Conservation (phyloP, 92 coral and sea anemone species). For the Porites lobata region DNA sequence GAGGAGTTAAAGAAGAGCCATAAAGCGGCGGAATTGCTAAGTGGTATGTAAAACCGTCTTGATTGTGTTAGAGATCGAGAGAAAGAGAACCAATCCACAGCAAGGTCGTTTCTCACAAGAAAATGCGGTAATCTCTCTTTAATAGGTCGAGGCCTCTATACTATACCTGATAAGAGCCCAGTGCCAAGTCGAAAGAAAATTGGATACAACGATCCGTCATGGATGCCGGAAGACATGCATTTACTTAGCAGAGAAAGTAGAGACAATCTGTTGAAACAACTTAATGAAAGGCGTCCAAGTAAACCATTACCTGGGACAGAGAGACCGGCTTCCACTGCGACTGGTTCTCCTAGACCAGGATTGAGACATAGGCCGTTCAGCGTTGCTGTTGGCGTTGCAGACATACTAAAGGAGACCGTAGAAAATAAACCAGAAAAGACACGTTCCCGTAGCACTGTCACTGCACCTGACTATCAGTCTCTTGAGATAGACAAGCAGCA, state of each 20-base stretch:
- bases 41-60: conserved; percentile 10
- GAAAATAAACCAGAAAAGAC: not conserved
- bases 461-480: not conserved
- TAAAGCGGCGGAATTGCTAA: conserved; percentile 24
- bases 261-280: not conserved
- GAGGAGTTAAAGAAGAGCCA: conserved; percentile 24
- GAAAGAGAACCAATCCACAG: too few relatives aligned
- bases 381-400: conserved; percentile 25
- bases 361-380: conserved; percentile 27
- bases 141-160: conserved; percentile 30
- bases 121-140: not conserved
- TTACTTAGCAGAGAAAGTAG: conserved; percentile 23
- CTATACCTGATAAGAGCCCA: conserved; percentile 20
- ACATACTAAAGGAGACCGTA: not conserved
- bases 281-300: conserved; percentile 21
- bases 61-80: not conserved
- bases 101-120: too few relatives aligned
- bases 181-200: not conserved
- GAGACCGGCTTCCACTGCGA: not conserved
- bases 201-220: not conserved
- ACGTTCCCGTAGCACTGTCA: not conserved
- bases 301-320: conserved; percentile 4
- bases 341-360: conserved; percentile 25
- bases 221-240: not conserved
- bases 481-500: not conserved